Conservation (phyloP, 2,113 vertebrate species). For the Notiomystis cincta region DNA sequence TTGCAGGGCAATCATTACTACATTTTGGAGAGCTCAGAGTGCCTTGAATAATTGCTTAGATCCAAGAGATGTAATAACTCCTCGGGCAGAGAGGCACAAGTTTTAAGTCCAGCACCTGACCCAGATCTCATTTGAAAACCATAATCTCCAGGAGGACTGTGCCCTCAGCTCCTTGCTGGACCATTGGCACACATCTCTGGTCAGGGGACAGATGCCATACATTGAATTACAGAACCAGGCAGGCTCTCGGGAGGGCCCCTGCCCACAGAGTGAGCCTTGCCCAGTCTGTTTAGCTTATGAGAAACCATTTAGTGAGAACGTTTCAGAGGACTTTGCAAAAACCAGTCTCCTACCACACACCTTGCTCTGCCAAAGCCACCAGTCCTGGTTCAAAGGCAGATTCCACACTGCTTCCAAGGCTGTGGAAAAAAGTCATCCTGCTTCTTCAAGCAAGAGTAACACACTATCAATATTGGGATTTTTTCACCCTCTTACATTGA, state of each 20-base stretch:
- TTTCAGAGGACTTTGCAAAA: background rate
- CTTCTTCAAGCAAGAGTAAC: background rate
- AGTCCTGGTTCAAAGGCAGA: background rate
- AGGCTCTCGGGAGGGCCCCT: background rate
- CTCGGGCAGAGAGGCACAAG: background rate
- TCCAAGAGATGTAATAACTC: background rate
- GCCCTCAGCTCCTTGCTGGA: background rate
- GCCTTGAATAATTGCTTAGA: background rate
- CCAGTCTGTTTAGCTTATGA: background rate
- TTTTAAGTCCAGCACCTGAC: background rate
- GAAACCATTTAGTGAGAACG: conserved; percentile 1
- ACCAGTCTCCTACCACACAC: background rate
- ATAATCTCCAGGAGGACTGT: background rate
- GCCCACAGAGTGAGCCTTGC: background rate
- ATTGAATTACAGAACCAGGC: background rate
- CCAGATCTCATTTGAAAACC: background rate
- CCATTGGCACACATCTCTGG: background rate
- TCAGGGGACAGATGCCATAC: background rate
- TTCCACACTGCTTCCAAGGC: background rate
- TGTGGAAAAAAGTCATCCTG: background rate
- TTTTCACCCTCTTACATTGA: background rate
- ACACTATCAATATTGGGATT: background rate
- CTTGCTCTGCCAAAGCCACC: background rate
- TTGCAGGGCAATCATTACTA: background rate
- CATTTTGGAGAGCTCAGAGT: background rate